Conservation (phyloP, 2,113 vertebrate genomes). For the Terrapene triunguis region DNA sequence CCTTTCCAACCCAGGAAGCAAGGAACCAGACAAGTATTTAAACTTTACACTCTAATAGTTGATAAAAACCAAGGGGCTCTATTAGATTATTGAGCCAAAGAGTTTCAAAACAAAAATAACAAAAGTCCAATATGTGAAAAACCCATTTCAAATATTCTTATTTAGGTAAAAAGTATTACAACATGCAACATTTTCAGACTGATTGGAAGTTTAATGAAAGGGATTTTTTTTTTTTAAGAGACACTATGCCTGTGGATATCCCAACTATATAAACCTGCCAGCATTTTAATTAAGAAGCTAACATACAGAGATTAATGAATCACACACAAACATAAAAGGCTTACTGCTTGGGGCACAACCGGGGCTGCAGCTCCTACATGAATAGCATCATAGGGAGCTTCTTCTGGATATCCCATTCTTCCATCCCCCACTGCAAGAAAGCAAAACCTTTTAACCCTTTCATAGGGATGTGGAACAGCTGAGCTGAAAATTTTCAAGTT, state of each 20-base stretch:
- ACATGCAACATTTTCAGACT: neutral
- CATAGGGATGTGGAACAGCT: neutral
- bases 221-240: neutral
- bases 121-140: neutral
- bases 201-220: neutral
- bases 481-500: neutral
- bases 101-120: neutral
- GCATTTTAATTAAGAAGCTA: conserved; percentile 11
- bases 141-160: neutral
- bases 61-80: neutral
- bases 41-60: neutral
- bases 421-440: conserved; percentile 95
- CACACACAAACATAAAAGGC: conserved; percentile 71
- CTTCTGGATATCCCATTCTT: conserved; percentile 88
- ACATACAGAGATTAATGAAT: neutral
- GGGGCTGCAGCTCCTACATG: conserved; percentile 97
- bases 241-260: neutral
- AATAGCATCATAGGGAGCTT: conserved; percentile 97
- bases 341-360: conserved; percentile 94
- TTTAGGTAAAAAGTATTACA: conserved; percentile 21
- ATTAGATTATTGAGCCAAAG: neutral
- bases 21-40: neutral
- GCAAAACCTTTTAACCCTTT: neutral
- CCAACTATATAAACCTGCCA: conserved; percentile 6
- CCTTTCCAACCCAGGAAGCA: neutral